phyloP scores from a whole-genome alignment of 2,797 vertebrate genomes.

The Falco columbarius region DNA sequence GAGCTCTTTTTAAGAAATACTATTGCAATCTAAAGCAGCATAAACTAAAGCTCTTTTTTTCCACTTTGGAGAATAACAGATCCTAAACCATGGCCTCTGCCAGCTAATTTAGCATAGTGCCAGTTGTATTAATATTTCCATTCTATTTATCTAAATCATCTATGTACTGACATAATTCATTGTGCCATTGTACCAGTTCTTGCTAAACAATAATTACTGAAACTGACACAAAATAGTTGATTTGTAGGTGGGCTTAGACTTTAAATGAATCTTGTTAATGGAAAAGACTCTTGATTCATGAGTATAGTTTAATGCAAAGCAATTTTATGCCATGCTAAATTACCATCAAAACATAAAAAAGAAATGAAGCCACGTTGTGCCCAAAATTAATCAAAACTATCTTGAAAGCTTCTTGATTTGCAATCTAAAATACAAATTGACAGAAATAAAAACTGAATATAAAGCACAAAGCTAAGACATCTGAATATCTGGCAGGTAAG shows the following conservation, averaged over 20 bases:
- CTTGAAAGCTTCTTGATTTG: constrained; percentile 73
- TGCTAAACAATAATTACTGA: constrained; percentile 66
- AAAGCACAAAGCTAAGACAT: constrained; percentile 44
- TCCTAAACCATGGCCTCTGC: background rate
- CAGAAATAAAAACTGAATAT: constrained; percentile 71
- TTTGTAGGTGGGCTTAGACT: constrained; percentile 54
- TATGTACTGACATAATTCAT: background rate
- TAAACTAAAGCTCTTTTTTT: background rate
- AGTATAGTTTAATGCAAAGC: constrained; percentile 60
- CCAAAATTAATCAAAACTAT: constrained; percentile 71
- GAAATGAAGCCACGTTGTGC: constrained; percentile 55
- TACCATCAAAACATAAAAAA: constrained; percentile 72
- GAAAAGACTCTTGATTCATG: constrained; percentile 65
- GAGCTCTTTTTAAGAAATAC: background rate
- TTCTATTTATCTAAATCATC: constrained; percentile 12
- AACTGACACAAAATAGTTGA: constrained; percentile 71
- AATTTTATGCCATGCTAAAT: constrained; percentile 72
- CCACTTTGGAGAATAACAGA: background rate
- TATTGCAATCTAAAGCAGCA: background rate
- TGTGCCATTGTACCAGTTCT: constrained; percentile 3
- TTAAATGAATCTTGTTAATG: constrained; percentile 70
- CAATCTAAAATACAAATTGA: constrained; percentile 68
- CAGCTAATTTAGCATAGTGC: constrained; percentile 1
- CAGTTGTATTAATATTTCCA: constrained; percentile 31
- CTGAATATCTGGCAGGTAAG: constrained; percentile 22